These are phyloP conservation scores for pig (Sus scrofa) DNA, from an alignment of 2,113 vertebrate species.

Conservation along the genomic window T2T-Sscrofa CM000821.6:20903001-20903500, in stretches of 20 bases:
- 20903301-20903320: slow-evolving; percentile 6
- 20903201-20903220: slow-evolving; percentile 42
- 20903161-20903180: slow-evolving; percentile 34
- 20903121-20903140: slow-evolving; percentile 16
- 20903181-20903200: background rate
- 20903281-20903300: background rate
- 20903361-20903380: background rate
- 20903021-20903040: background rate
- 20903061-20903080: background rate
- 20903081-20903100: slow-evolving; percentile 39
- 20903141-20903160: background rate
- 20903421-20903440: fast-evolving
- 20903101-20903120: slow-evolving; percentile 13
- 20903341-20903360: background rate
- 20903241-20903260: slow-evolving; percentile 36
- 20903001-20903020: background rate
- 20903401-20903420: background rate
- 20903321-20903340: slow-evolving; percentile 23
- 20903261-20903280: slow-evolving; percentile 35
- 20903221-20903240: slow-evolving; percentile 32
- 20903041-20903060: background rate
- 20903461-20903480: background rate
- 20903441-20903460: fast-evolving
- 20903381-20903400: background rate
- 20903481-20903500: background rate